A percentile compares a stretch with the other conserved stretches of the same genome.
Conservation (phyloP, 35 echinoderm and acorn worm genomes). For the Diadema setosum region DNA sequence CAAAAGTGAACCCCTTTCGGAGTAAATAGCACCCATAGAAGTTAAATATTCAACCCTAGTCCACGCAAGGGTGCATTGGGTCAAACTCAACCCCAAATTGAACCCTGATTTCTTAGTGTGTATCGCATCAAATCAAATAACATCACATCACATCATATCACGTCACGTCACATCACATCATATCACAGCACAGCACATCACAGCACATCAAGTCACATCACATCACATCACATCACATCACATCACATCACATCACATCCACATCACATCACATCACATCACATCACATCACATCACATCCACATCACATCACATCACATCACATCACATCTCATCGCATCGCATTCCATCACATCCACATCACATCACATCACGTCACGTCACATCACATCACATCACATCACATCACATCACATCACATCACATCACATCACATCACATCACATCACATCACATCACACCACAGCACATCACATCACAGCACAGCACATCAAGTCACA, state of each 20-base stretch:
- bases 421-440: conserved; percentile 13
- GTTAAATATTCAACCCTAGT: too few species aligned
- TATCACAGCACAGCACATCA: not conserved
- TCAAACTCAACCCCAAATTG: too few species aligned
- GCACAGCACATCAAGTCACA: not conserved
- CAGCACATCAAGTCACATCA: too few species aligned
- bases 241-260: too few species aligned
- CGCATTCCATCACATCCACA: too few species aligned
- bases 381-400: not conserved
- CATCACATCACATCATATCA: not conserved
- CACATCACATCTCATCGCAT: not conserved
- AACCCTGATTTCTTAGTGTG: too few species aligned
- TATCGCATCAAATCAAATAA: not conserved
- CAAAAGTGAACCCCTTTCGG: too few species aligned
- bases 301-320: conserved; percentile 16
- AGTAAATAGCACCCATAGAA: too few species aligned
- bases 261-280: conserved; percentile 13
- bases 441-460: conserved; percentile 9
- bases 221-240: too few species aligned
- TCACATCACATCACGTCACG: not conserved
- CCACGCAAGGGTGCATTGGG: too few species aligned
- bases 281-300: too few species aligned
- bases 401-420: conserved; percentile 22
- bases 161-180: not conserved
- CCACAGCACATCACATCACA: conserved; percentile 6